Percentiles rank a stretch among this genome's conserved stretches.
These are phyloP conservation scores for Cheilosia pagana DNA, from an alignment of 2,888 invertebrate species.

Conservation along the genomic window DNA sequence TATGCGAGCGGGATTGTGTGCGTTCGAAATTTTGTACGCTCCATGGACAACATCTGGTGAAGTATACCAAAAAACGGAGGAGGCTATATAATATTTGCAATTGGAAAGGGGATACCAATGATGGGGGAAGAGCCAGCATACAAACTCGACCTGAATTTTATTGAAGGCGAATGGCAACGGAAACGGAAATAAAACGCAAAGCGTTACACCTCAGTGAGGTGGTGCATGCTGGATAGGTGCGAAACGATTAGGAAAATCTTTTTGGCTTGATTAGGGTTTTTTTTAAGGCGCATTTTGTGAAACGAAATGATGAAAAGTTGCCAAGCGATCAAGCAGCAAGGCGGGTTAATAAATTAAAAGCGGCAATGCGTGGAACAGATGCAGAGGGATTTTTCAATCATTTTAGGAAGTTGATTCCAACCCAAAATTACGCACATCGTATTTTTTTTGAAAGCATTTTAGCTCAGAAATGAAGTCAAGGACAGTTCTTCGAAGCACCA, in stretches of 20 bases:
- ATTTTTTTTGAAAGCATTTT: no score
- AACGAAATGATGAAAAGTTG: conserved; percentile 10
- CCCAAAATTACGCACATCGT: no score
- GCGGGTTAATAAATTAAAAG: conserved; percentile 39
- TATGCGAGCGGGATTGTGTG: conserved; percentile 1
- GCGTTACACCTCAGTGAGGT: conserved; percentile 30
- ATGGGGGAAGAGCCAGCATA: background rate
- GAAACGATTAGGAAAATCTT: conserved; percentile 1
- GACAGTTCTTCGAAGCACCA: no score
- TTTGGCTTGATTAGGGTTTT: conserved; percentile 40
- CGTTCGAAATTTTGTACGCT: conserved; percentile 35
- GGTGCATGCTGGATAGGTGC: background rate
- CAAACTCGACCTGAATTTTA: conserved; percentile 36
- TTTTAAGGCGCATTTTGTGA: background rate
- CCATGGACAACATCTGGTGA: conserved; percentile 55
- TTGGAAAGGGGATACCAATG: conserved; percentile 18
- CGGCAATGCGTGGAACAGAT: no score
- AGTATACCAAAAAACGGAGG: conserved; percentile 1
- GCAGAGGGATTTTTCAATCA: no score
- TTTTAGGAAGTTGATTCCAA: no score
- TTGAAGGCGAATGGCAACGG: background rate
- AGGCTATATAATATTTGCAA: background rate
- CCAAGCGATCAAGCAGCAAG: conserved; percentile 30
- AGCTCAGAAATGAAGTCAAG: no score
- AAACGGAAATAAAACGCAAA: conserved; percentile 7